These are phyloP conservation scores for Balaeniceps rex DNA, from an alignment of 2,113 vertebrate species.

Conservation along the genomic window DNA sequence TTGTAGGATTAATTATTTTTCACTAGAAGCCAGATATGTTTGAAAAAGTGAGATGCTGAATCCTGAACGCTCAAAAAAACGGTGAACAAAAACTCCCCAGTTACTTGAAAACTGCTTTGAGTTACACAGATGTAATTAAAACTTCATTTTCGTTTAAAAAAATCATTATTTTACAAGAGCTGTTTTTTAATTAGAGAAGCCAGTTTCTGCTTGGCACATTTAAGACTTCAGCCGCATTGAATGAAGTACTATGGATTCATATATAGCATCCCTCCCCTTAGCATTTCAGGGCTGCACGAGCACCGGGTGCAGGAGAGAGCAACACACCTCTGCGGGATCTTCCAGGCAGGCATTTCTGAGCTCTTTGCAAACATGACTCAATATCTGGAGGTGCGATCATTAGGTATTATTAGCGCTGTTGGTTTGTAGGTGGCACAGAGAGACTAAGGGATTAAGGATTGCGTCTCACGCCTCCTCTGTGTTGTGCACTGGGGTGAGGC, in stretches of 20 bases:
- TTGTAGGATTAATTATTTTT: constrained; percentile 2
- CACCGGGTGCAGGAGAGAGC: neutral
- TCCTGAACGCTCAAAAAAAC: neutral
- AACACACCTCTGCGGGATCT: neutral
- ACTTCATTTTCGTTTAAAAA: neutral
- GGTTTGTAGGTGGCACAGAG: neutral
- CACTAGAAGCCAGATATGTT: neutral
- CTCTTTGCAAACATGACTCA: neutral
- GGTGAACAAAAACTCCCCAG: neutral
- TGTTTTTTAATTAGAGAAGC: neutral
- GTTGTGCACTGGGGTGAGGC: neutral
- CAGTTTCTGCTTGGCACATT: neutral
- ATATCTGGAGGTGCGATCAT: neutral
- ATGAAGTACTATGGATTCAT: neutral
- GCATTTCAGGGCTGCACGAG: neutral
- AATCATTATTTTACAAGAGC: neutral
- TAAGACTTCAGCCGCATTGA: neutral
- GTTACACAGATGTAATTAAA: constrained; percentile 25
- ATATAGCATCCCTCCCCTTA: neutral
- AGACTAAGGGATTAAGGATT: neutral
- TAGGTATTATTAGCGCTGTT: neutral
- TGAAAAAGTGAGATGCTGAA: neutral
- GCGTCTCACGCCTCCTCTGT: neutral
- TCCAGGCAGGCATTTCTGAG: neutral
- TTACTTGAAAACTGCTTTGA: constrained; percentile 9